phyloP scores from a whole-genome alignment of 53 echinoderm and acorn worm species.

The Glandiceps talaboti region DNA sequence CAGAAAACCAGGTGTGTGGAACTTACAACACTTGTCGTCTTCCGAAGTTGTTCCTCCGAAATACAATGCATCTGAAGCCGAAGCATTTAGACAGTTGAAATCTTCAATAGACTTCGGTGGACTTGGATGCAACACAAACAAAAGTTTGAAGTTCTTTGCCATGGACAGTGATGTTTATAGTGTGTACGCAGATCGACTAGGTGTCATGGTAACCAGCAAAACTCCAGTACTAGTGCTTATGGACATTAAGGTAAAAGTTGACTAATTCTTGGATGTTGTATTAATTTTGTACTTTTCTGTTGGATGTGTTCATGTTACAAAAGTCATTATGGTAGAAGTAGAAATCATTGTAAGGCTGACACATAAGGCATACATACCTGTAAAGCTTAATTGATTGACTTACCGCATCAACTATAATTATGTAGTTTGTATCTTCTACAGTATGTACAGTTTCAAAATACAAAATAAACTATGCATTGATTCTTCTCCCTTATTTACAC shows the following conservation, averaged over 20 bases:
- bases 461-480: too few relatives aligned
- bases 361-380: too few relatives aligned
- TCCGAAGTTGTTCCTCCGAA: not conserved
- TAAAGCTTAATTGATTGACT: too few relatives aligned
- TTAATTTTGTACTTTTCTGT: too few relatives aligned
- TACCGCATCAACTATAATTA: too few relatives aligned
- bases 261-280: too few relatives aligned
- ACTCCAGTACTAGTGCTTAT: slow-evolving; percentile 41
- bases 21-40: not conserved
- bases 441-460: too few relatives aligned
- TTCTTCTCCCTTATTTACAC: too few relatives aligned
- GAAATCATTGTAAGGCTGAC: too few relatives aligned
- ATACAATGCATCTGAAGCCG: not conserved
- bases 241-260: slow-evolving; percentile 74
- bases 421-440: too few relatives aligned
- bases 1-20: not conserved
- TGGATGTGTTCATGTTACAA: too few relatives aligned
- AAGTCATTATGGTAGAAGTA: too few relatives aligned
- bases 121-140: slow-evolving; percentile 70
- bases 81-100: not conserved
- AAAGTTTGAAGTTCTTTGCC: slow-evolving; percentile 72
- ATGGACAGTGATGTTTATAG: slow-evolving; percentile 68
- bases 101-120: slow-evolving; percentile 21
- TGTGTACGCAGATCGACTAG: slow-evolving; percentile 48
- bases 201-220: slow-evolving; percentile 10